Evolutionary conservation across 2,797 vertebrate species (phyloP).

Genomic region (Borostomias antarcticus): DNA sequence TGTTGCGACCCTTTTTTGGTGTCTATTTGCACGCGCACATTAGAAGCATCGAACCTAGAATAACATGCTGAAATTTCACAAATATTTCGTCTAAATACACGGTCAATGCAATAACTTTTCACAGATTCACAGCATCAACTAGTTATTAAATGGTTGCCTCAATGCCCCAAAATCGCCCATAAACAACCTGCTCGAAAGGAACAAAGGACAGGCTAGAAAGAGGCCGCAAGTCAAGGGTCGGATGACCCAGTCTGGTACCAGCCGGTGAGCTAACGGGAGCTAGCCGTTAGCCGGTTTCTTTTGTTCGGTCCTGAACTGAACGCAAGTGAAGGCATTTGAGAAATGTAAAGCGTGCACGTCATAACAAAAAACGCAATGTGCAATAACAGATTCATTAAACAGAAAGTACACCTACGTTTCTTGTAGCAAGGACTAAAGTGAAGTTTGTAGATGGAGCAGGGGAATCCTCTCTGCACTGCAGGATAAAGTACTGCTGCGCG

Average conservation of each 20-base stretch:
- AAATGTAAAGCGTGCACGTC: neutral
- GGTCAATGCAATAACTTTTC: neutral
- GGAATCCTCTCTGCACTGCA: too few species aligned
- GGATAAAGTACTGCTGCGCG: neutral
- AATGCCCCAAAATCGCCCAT: neutral
- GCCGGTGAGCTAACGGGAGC: constrained; percentile 14
- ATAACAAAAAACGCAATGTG: neutral
- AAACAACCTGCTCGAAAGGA: neutral
- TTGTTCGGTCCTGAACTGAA: constrained; percentile 1
- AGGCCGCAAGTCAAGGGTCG: constrained; percentile 35
- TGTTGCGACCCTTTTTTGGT: too few species aligned
- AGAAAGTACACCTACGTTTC: constrained; percentile 49
- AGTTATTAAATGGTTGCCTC: neutral
- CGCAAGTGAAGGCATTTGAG: neutral
- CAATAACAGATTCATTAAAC: neutral
- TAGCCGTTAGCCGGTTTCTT: constrained; percentile 8
- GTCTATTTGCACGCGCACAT: neutral
- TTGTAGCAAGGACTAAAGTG: neutral
- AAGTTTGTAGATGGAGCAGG: neutral
- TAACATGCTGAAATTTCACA: neutral
- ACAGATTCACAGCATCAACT: neutral
- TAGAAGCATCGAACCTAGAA: neutral
- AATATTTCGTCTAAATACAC: too few species aligned
- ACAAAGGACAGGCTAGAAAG: constrained; percentile 51
- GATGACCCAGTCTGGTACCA: constrained; percentile 1